phyloP scores from a whole-genome alignment of 2,113 vertebrate genomes.

The Peromyscus polionotus region DNA sequence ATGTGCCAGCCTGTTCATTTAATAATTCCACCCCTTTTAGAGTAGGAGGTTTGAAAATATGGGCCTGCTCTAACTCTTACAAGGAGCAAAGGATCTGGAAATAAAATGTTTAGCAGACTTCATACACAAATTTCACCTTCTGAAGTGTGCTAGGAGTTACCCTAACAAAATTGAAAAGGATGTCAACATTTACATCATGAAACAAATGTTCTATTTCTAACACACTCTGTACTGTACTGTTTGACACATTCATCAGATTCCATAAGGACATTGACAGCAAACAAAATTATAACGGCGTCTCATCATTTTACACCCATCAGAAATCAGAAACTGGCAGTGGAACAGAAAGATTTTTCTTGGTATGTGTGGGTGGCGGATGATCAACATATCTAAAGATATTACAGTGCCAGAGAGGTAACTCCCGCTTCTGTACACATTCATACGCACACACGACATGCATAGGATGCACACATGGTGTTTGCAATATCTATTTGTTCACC shows the following conservation, averaged over 20 bases:
- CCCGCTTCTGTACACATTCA: background rate
- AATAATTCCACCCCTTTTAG: constrained; percentile 17
- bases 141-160: constrained; percentile 37
- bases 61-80: background rate
- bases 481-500: background rate
- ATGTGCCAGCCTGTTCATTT: background rate
- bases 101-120: background rate
- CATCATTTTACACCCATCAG: constrained; percentile 60
- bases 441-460: background rate
- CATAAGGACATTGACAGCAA: constrained; percentile 68
- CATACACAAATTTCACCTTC: constrained; percentile 48
- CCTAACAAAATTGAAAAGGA: constrained; percentile 7
- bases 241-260: constrained; percentile 68
- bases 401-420: background rate
- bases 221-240: constrained; percentile 13
- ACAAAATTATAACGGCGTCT: constrained; percentile 67
- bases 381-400: constrained; percentile 43
- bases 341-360: constrained; percentile 20
- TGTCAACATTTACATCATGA: constrained; percentile 70
- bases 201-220: constrained; percentile 67
- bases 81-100: constrained; percentile 23
- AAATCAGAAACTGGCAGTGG: constrained; percentile 51
- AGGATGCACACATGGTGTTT: background rate
- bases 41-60: background rate
- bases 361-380: background rate